phyloP scores from a whole-genome alignment of 2,888 invertebrate genomes.

The Thyatira batis region DNA sequence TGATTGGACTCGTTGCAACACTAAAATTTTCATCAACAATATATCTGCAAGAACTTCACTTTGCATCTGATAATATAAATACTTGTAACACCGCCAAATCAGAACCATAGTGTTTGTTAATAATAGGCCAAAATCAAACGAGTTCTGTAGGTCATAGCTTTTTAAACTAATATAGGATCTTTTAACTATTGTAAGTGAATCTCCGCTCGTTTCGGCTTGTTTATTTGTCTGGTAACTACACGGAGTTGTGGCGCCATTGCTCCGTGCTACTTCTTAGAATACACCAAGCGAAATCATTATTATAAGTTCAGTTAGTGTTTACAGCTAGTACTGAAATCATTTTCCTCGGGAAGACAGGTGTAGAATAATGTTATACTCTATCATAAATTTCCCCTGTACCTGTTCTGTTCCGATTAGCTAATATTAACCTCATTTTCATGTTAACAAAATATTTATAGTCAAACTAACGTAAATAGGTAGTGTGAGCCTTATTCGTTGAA shows the following conservation, averaged over 20 bases:
- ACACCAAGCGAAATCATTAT: constrained; percentile 26
- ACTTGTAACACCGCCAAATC: background rate
- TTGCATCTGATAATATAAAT: background rate
- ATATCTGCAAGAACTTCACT: background rate
- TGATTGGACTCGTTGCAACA: no score
- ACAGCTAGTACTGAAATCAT: constrained; percentile 1
- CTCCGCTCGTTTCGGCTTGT: constrained; percentile 31
- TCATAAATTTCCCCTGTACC: background rate
- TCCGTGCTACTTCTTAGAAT: constrained; percentile 36
- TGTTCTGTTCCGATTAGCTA: background rate
- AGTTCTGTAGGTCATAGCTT: constrained; percentile 4
- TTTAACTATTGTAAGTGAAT: constrained; percentile 10
- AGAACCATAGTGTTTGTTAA: background rate
- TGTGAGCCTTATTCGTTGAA: no score
- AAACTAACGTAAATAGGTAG: background rate
- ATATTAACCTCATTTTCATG: background rate
- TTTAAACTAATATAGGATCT: constrained; percentile 5
- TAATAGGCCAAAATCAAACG: background rate
- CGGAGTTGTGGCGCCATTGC: constrained; percentile 44
- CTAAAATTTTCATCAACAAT: no score
- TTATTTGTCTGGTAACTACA: constrained; percentile 28
- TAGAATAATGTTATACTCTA: constrained; percentile 14
- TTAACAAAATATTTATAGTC: background rate
- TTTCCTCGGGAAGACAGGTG: constrained; percentile 4
- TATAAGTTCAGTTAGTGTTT: constrained; percentile 28